These are phyloP conservation scores for Nomia melanderi DNA, from an alignment of 1,140 invertebrate genomes.

Conservation along the genomic window DNA sequence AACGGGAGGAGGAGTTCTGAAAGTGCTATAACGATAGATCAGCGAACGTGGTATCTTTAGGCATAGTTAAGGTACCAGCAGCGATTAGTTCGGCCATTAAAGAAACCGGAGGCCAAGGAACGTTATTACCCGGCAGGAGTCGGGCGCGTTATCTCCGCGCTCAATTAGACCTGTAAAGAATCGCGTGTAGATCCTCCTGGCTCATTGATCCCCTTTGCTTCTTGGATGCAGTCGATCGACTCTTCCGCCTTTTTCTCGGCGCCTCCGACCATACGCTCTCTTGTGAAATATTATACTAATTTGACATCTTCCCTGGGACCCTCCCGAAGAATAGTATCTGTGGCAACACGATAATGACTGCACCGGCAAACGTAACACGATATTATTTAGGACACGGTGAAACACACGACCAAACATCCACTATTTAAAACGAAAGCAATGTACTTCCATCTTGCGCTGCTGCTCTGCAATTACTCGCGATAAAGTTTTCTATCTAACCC, in stretches of 20 bases:
- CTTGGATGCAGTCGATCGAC: slow-evolving; percentile 31
- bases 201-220: slow-evolving; percentile 66
- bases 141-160: slow-evolving; percentile 73
- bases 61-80: slow-evolving; percentile 69
- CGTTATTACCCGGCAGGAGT: slow-evolving; percentile 72
- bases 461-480: too few species aligned
- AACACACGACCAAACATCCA: too few species aligned
- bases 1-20: background rate
- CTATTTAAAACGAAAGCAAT: too few species aligned
- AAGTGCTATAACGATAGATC: slow-evolving; percentile 7
- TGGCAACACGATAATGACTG: background rate
- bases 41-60: slow-evolving; percentile 28
- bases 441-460: too few species aligned
- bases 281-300: slow-evolving; percentile 37
- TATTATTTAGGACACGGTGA: background rate
- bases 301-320: slow-evolving; percentile 16
- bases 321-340: too few species aligned
- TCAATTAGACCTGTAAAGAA: slow-evolving; percentile 76
- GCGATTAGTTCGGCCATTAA: slow-evolving; percentile 75
- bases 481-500: too few species aligned
- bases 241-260: slow-evolving; percentile 24
- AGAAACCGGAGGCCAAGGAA: slow-evolving; percentile 66
- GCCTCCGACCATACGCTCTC: background rate
- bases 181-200: slow-evolving; percentile 60
- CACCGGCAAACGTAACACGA: background rate